Evolutionary conservation across 1,140 invertebrate genomes (phyloP), one percentile per base, ranked within the genome.

Genomic region (Drosophila simulans): DNA sequence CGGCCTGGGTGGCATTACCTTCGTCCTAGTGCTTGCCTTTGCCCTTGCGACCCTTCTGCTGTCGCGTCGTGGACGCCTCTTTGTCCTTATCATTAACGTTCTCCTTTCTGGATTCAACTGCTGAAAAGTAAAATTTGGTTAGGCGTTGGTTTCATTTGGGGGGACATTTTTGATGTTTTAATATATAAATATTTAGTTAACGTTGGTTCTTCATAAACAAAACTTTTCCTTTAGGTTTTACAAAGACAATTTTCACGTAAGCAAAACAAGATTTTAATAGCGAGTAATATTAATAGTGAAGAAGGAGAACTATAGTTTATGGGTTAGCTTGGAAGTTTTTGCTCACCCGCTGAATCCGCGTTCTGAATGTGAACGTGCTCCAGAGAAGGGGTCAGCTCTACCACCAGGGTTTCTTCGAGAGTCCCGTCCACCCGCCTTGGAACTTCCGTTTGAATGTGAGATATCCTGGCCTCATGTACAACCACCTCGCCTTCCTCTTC

Each of bases 351-450:
- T 4, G 11, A 8, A 13, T 8, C 48, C 11, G 45, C 37, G 1
- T 62, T 63, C 40, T 77, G 46, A 13, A 77, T 35, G 8, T 78
- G 46, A 7, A 81, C 64, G 12, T 85, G 55, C 12, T 78, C 55
- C 49, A 85, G 10, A 10, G 68, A 17, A 7, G 63, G 42, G 20
- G 20, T 58, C 15, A 77, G 27, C 27, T 85, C 73, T 5, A 74
- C 72, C 7, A 69, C 78, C 17, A 73, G 43, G 11, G 40, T 65
- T 8, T 75, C 65, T 5, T 66, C 66, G 10, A 11, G 27, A 20
- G 25, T 10, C 22, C 40, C 56, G 11, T 15, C 15, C 27, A 25
- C 25, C n/a, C 35, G 55, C 15, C 40, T 20, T n/a, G 52, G 39
- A 13, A 37, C 43, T 15, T 64, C 45, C 15, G 35, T 4, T 5